Evolutionary conservation across 2,797 vertebrate species (phyloP).

Genomic region (Aotus griseimembra): DNA sequence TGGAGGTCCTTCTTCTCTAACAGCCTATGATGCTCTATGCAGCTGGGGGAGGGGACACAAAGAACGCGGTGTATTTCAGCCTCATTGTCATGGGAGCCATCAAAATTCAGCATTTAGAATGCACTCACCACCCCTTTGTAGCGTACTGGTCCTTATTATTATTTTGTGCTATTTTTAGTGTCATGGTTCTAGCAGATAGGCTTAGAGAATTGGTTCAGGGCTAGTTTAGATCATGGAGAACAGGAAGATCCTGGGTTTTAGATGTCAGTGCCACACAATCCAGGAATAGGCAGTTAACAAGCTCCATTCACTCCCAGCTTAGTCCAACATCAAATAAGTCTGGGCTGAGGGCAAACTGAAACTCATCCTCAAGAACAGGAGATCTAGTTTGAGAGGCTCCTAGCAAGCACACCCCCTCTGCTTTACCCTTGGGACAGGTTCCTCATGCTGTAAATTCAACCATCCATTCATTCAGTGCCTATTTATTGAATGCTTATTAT

Average conservation of each 20-base stretch:
- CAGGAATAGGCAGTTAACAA: neutral
- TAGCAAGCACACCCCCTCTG: fast-evolving
- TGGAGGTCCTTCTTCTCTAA: neutral
- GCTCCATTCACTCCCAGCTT: neutral
- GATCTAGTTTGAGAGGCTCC: neutral
- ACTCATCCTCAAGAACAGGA: neutral
- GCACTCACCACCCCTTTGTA: neutral
- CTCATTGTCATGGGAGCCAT: neutral
- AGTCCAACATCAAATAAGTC: neutral
- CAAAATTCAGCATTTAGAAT: neutral
- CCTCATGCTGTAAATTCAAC: neutral
- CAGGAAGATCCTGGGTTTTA: neutral
- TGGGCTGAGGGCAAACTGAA: neutral
- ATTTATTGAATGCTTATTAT: neutral
- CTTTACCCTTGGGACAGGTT: neutral
- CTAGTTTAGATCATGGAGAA: neutral
- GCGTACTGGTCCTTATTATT: neutral
- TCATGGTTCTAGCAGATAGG: neutral
- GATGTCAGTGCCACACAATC: neutral
- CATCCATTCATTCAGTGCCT: neutral
- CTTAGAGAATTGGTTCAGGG: neutral
- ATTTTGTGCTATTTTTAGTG: neutral
- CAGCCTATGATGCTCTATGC: neutral
- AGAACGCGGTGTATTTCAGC: neutral
- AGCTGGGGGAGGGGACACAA: neutral